Conservation (phyloP, 1,140 invertebrate species). For the Babylonia areolata region DNA sequence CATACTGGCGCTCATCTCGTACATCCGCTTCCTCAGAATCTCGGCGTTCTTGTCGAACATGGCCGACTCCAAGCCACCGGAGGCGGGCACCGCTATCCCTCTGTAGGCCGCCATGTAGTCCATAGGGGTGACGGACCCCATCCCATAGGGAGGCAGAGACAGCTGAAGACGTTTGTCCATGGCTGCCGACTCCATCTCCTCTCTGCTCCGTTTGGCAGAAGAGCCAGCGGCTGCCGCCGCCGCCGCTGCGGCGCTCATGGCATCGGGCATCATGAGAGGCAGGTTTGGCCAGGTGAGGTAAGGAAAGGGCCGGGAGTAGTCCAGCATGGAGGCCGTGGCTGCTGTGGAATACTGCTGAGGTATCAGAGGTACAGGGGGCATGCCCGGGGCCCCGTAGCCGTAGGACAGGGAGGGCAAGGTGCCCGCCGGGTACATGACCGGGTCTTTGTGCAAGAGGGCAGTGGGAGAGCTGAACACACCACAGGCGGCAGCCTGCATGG, state of each 20-base stretch:
- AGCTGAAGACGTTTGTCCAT: conserved; percentile 33
- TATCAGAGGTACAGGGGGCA: conserved; percentile 37
- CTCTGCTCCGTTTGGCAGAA: conserved; percentile 10
- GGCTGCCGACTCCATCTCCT: conserved; percentile 36
- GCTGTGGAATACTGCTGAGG: conserved; percentile 39
- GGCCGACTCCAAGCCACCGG: conserved; percentile 46
- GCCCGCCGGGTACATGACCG: conserved; percentile 41
- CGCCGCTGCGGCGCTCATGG: conserved; percentile 38
- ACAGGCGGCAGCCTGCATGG: conserved; percentile 35
- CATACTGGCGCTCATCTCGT: conserved; percentile 23
- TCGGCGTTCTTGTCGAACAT: conserved; percentile 43
- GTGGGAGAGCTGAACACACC: conserved; percentile 33
- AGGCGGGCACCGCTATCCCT: conserved; percentile 11
- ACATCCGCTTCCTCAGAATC: conserved; percentile 40
- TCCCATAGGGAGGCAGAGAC: conserved; percentile 13
- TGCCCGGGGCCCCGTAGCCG: conserved; percentile 19
- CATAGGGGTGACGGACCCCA: conserved; percentile 4
- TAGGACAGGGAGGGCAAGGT: conserved; percentile 23
- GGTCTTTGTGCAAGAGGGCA: conserved; percentile 39
- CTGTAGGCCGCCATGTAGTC: conserved; percentile 33
- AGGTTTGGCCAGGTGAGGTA: conserved; percentile 28
- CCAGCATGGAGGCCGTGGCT: conserved; percentile 37
- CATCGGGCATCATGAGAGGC: conserved; percentile 30
- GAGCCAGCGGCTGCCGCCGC: conserved; percentile 36
- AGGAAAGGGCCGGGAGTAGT: conserved; percentile 27